Conservation (phyloP, 2,888 invertebrate genomes). For the Sphaerolaimus hirsutus region DNA sequence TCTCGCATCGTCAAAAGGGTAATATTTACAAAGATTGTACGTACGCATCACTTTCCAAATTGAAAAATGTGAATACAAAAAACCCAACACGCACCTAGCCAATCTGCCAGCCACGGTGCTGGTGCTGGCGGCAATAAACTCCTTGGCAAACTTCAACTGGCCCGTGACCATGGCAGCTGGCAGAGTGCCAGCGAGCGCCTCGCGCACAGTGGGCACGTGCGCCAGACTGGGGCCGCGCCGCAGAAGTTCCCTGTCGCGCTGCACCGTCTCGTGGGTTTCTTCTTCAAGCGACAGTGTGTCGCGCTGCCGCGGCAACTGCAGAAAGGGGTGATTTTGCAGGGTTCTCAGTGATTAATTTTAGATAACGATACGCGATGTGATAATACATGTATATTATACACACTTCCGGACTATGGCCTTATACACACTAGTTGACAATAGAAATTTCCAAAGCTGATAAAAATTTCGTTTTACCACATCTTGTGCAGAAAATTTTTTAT, state of each 20-base stretch:
- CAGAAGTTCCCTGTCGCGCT: conserved; percentile 37
- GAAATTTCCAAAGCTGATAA: too few species aligned
- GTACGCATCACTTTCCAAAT: too few species aligned
- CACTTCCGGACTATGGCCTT: not conserved
- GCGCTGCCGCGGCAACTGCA: not conserved
- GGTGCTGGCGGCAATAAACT: conserved; percentile 62
- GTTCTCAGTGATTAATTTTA: too few species aligned
- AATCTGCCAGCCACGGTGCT: conserved; percentile 68
- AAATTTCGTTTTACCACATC: too few species aligned
- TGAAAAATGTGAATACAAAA: conserved; percentile 18
- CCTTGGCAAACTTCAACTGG: conserved; percentile 67
- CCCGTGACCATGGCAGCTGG: conserved; percentile 44
- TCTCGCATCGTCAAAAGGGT: too few species aligned
- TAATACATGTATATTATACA: not conserved
- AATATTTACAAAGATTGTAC: too few species aligned
- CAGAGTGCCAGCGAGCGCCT: conserved; percentile 42
- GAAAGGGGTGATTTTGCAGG: too few species aligned
- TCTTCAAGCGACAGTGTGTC: conserved; percentile 34
- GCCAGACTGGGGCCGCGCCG: conserved; percentile 68
- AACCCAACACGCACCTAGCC: too few species aligned
- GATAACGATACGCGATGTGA: too few species aligned
- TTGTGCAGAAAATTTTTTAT: not conserved
- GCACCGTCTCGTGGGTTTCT: conserved; percentile 32
- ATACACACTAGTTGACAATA: not conserved
- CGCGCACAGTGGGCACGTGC: conserved; percentile 59